Conservation (phyloP, 2,797 vertebrate species). For the Halcyon chelicuti region DNA sequence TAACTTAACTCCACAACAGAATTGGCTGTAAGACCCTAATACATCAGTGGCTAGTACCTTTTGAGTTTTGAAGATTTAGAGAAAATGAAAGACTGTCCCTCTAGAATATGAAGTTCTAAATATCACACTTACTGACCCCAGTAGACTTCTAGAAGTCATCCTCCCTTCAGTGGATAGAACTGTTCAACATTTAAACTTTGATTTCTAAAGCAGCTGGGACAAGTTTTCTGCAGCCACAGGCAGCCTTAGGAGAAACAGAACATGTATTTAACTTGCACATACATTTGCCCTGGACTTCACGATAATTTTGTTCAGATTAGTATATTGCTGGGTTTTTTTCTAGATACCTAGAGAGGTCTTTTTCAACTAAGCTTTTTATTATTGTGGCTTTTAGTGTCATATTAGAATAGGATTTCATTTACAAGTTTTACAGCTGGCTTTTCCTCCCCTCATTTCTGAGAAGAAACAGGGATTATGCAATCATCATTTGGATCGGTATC, state of each 20-base stretch:
- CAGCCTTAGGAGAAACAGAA: neutral
- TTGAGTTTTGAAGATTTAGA: neutral
- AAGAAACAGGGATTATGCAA: neutral
- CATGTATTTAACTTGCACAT: neutral
- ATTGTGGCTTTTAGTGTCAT: neutral
- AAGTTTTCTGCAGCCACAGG: neutral
- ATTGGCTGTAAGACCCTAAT: neutral
- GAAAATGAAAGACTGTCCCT: neutral
- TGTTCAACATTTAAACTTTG: neutral
- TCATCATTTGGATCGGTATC: neutral
- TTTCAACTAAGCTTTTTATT: neutral
- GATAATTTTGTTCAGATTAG: neutral
- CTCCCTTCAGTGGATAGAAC: neutral
- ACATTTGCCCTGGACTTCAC: neutral
- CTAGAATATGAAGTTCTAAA: neutral
- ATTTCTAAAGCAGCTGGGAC: neutral
- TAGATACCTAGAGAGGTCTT: neutral
- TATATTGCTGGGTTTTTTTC: neutral
- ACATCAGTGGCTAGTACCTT: neutral
- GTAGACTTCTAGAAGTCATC: neutral
- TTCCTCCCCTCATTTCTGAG: neutral
- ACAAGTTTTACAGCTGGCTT: neutral
- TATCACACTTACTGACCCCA: neutral
- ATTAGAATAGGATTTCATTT: neutral
- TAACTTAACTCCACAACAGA: neutral